Evolutionary conservation across 2,888 invertebrate species (phyloP), one percentile per base, ranked within the genome.

Genomic region (Doris montereyensis): DNA sequence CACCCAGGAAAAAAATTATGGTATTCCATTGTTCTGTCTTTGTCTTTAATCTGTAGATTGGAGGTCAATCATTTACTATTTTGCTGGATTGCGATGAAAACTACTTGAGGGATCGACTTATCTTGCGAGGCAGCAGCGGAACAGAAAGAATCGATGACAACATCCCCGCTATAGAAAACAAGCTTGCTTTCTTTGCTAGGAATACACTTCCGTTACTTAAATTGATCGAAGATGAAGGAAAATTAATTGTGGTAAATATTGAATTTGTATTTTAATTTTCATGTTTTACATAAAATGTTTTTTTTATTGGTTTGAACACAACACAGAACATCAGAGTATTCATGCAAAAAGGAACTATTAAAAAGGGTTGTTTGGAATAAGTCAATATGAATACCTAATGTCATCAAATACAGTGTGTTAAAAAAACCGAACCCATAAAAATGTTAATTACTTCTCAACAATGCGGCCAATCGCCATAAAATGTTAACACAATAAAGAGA

Each of bases 31-130:
- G n/a, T n/a, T n/a, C n/a, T n/a, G n/a, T n/a, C n/a, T n/a, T n/a
- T n/a, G n/a, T n/a, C n/a, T n/a, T n/a, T n/a, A n/a, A 26, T 30
- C 82, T 84, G 17, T 83, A 89, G 89, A 86, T 89, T 81, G 90
- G 90, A 60, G 90, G 89, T 1, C 76, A 88, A 30, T 84, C 82
- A 52, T 86, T 86, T 79, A 87, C 86, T n/a, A 77, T 91, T 30
- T 78, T 91, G 67, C 84, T 91, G 76, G 91, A 91, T 90, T 85
- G 87, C 88, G 85, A 89, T 21, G 89, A 90, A 75, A 83, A 85
- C 65, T 87, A 85, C 78, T 84, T 89, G 85, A 86, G 86, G 74
- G 84, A 82, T 32, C 74, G 88, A 26, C 83, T 89, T 28, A 74
- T 86, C 35, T 82, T 85, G 52, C 84, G 88, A 32, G 79, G 83